Evolutionary conservation across 2,113 vertebrate species (phyloP).

Genomic region (Alligator mississippiensis): DNA sequence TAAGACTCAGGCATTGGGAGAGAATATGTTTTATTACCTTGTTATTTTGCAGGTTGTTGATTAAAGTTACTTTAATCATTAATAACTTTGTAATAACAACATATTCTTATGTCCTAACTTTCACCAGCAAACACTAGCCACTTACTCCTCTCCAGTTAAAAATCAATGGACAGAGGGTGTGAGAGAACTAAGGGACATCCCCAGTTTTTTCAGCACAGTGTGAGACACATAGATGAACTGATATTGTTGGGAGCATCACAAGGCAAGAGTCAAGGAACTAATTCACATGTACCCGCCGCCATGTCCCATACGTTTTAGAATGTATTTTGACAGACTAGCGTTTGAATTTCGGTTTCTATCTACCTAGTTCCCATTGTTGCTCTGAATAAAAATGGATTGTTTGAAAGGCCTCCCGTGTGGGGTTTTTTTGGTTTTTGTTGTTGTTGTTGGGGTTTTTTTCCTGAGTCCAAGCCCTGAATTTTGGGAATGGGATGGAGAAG

Average conservation of each 20-base stretch:
- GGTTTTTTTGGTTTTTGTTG: not conserved
- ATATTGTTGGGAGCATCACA: not conserved
- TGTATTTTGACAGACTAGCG: not conserved
- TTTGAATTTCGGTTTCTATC: not conserved
- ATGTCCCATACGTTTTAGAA: not conserved
- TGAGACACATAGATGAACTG: not conserved
- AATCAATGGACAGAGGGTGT: not conserved
- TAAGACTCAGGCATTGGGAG: not conserved
- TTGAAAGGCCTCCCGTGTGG: not conserved
- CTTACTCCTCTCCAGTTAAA: not conserved
- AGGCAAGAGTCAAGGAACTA: too few relatives aligned
- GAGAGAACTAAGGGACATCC: not conserved
- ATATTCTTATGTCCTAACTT: not conserved
- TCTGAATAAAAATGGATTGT: not conserved
- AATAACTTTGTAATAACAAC: slow-evolving; percentile 17
- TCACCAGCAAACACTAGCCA: slow-evolving; percentile 22
- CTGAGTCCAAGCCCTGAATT: not conserved
- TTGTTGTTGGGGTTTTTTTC: not conserved
- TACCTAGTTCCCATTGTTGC: not conserved
- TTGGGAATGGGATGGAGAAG: not conserved
- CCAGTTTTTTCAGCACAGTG: not conserved
- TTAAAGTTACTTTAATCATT: slow-evolving; percentile 58
- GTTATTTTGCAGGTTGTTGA: slow-evolving; percentile 34
- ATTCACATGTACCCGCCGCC: not conserved
- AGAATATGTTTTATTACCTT: not conserved